Conservation (phyloP, 2,888 invertebrate species). For the Octonoba sinensis region DNA sequence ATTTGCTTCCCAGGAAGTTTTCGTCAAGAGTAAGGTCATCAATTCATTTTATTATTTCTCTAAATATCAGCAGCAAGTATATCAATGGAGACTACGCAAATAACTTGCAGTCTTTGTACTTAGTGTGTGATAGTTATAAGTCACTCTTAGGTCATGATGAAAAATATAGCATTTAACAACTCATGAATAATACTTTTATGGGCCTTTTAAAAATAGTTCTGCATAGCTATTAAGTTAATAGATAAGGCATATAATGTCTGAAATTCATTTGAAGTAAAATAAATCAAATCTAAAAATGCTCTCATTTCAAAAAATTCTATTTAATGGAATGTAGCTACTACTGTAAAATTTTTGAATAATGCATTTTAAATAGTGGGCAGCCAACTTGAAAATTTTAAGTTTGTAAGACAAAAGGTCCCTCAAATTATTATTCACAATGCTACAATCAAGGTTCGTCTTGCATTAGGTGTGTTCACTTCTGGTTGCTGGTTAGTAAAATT, state of each 20-base stretch:
- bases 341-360: too few relatives aligned
- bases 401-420: conserved; percentile 58
- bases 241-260: not conserved
- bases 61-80: conserved; percentile 56
- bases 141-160: conserved; percentile 47
- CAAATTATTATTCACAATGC: conserved; percentile 62
- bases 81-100: conserved; percentile 33
- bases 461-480: conserved; percentile 28
- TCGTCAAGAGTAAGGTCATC: conserved; percentile 23
- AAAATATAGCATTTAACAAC: conserved; percentile 56
- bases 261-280: conserved; percentile 1
- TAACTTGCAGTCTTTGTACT: conserved; percentile 42
- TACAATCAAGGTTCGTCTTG: conserved; percentile 3
- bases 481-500: conserved; percentile 39
- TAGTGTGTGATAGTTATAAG: conserved; percentile 33
- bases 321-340: too few relatives aligned
- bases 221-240: too few relatives aligned
- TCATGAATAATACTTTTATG: conserved; percentile 61
- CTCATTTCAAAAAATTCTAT: too few relatives aligned
- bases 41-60: conserved; percentile 30
- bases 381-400: too few relatives aligned
- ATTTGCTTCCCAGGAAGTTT: conserved; percentile 18
- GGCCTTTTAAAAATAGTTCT: conserved; percentile 33
- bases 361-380: too few relatives aligned
- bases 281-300: too few relatives aligned